Base-by-base conservation (phyloP, 2,888 invertebrate species). In the Plebejus melissa region DNA sequence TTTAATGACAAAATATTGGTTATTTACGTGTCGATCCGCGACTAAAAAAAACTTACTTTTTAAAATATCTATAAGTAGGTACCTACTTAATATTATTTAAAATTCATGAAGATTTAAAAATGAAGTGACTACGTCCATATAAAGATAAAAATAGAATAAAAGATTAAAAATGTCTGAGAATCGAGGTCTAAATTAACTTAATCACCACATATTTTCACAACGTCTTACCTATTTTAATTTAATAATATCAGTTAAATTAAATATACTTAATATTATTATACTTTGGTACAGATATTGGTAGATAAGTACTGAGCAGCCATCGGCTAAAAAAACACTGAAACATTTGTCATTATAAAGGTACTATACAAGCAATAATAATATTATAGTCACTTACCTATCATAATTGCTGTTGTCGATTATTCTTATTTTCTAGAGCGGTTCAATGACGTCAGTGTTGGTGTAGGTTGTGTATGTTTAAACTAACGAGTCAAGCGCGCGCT, bases 391-490 rank as follows among this genome's bases (percentile, higher is more conserved):
- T 93, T 83, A 93, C 93, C 92, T 86, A 93, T 93, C 93, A 93
- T 93, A 81, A 85, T 88, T 81, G 79, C 79, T 81, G 84, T 84
- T 86, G 87, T 87, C 86, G 87, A 86, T 87, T 83, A 72, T 83
- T 84, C 81, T 82, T 79, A 81, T 83, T 80, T 81, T 81, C 81
- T 83, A 82, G 80, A 82, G 82, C 82, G 86, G 88, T 85, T 83
- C 90, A 93, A 93, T 89, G 86, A 85, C 85, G 89, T 88, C 85
- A 86, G 86, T 93, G 93, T 93, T 93, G 93, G 85, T 86, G 92
- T 93, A 93, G 93, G 93, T 93, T 93, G 87, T 86, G 91, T 83
- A 87, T 85, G 84, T 82, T 82, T 81, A 78, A 79, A 80, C 81
- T 81, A 81, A 81, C 79, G 76, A 82, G 79, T 82, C 84, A 83